Percentiles rank a stretch among this genome's conserved stretches.
Conservation (phyloP, 1,140 invertebrate genomes). For the Arctopsyche grandis region DNA sequence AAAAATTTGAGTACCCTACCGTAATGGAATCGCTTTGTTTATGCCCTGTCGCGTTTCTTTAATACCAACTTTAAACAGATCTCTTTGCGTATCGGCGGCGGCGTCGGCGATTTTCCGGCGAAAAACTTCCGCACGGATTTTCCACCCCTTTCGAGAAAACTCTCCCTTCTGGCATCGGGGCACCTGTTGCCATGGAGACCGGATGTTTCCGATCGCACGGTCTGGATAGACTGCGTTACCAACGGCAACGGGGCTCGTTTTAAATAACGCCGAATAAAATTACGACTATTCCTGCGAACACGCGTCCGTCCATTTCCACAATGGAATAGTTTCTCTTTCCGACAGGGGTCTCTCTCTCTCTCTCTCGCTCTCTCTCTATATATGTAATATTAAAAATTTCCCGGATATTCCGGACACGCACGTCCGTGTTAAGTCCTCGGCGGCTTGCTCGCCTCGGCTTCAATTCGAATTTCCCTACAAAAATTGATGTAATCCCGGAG, state of each 20-base stretch:
- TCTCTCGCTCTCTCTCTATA: not conserved
- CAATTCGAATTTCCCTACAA: not conserved
- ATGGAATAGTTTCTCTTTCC: not conserved
- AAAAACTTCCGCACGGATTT: not conserved
- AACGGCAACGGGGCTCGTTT: not conserved
- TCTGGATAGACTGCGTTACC: not conserved
- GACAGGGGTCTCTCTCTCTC: not conserved
- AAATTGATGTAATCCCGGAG: not conserved
- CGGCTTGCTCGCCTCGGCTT: not conserved
- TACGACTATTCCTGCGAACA: not conserved
- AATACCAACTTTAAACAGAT: no score
- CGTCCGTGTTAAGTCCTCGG: not conserved
- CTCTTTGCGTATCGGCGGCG: no score
- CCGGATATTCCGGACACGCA: no score
- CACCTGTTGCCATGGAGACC: conserved; percentile 35
- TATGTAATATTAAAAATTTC: not conserved
- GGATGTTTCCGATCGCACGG: not conserved
- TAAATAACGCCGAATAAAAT: conserved; percentile 13
- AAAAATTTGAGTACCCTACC: no score
- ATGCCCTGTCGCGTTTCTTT: not conserved
- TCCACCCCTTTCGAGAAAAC: not conserved
- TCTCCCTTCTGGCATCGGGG: conserved; percentile 3
- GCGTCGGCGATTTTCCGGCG: not conserved
- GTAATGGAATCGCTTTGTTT: no score
- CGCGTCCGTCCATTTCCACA: no score